Conservation (phyloP, 2,888 invertebrate species). For the Leucophenga maculata region DNA sequence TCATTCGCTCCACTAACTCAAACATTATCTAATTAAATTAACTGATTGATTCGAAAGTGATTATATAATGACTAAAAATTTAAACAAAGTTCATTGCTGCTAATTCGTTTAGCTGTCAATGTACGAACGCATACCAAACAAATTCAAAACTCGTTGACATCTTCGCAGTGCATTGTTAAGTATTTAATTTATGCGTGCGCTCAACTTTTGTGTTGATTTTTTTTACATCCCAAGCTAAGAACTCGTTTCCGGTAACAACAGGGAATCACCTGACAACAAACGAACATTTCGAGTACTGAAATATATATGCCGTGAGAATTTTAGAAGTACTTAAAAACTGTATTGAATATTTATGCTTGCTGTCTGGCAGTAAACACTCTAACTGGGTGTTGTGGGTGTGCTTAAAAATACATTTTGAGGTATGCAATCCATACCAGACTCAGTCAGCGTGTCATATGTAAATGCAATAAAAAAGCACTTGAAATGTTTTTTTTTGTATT, state of each 20-base stretch:
- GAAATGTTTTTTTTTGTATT: not conserved
- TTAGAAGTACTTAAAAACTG: not conserved
- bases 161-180: not conserved
- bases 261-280: not conserved
- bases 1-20: too few species aligned
- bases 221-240: not conserved
- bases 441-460: conserved; percentile 20
- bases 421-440: not conserved
- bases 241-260: conserved; percentile 12
- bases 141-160: too few species aligned
- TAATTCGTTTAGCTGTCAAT: not conserved
- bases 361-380: not conserved
- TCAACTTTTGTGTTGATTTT: conserved; percentile 1
- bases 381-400: not conserved
- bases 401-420: not conserved
- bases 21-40: too few species aligned
- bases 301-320: not conserved
- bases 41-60: not conserved
- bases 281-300: not conserved
- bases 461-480: not conserved
- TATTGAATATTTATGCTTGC: conserved; percentile 19
- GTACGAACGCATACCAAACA: not conserved
- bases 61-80: not conserved
- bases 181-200: conserved; percentile 15
- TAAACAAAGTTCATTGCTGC: not conserved